These are phyloP conservation scores for Euplexia lucipara DNA, from an alignment of 2,888 invertebrate species.

Conservation along the genomic window DNA sequence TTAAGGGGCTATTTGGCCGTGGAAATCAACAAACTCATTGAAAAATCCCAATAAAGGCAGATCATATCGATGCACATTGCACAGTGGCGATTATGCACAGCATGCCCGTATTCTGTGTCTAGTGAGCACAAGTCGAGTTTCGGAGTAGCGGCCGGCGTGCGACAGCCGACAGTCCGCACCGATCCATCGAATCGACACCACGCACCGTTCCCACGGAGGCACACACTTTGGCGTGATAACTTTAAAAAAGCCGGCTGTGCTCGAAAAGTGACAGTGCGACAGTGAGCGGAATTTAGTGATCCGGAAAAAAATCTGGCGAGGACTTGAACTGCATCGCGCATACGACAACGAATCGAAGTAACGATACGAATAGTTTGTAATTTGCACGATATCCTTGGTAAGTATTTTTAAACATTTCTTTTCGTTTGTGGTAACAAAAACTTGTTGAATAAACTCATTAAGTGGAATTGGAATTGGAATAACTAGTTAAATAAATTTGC, in stretches of 20 bases:
- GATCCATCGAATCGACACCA: slow-evolving; percentile 79
- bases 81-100: slow-evolving; percentile 50
- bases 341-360: slow-evolving; percentile 75
- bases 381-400: slow-evolving; percentile 82
- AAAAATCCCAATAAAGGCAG: slow-evolving; percentile 4
- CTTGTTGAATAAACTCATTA: slow-evolving; percentile 52
- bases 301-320: slow-evolving; percentile 72
- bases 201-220: slow-evolving; percentile 74
- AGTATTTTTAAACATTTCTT: slow-evolving; percentile 68
- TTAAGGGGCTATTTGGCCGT: neutral
- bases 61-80: slow-evolving; percentile 42
- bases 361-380: slow-evolving; percentile 71
- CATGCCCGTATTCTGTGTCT: slow-evolving; percentile 68
- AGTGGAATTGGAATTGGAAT: slow-evolving; percentile 39
- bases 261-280: slow-evolving; percentile 86
- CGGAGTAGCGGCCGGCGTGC: slow-evolving; percentile 67
- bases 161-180: slow-evolving; percentile 80
- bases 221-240: slow-evolving; percentile 78
- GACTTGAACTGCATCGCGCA: slow-evolving; percentile 74
- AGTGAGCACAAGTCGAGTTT: slow-evolving; percentile 72
- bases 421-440: slow-evolving; percentile 48
- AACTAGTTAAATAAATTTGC: slow-evolving; percentile 40
- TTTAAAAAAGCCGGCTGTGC: slow-evolving; percentile 81
- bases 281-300: slow-evolving; percentile 84
- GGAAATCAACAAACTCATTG: neutral